Evolutionary conservation across 2,888 invertebrate species (phyloP).

Genomic region (Drosophila meridionalis): DNA sequence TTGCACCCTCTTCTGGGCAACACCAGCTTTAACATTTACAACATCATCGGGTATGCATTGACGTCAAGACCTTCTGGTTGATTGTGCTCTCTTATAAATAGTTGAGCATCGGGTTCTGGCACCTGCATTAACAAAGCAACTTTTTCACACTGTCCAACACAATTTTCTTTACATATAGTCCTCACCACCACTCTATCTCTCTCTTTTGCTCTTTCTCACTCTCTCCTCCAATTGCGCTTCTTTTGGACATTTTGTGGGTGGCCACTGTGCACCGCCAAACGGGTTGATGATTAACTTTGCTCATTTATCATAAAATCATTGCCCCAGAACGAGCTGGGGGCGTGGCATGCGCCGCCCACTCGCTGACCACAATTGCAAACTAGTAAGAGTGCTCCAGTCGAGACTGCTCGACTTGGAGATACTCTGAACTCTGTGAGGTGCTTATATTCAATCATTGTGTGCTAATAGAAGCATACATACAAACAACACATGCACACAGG

Average conservation of each 20-base stretch:
- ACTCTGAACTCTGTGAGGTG: too few relatives aligned
- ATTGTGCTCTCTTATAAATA: slow-evolving; percentile 28
- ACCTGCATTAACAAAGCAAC: slow-evolving; percentile 38
- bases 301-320: slow-evolving; percentile 74
- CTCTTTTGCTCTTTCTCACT: background rate
- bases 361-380: slow-evolving; percentile 36
- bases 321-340: slow-evolving; percentile 25
- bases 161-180: background rate
- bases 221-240: background rate
- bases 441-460: too few relatives aligned
- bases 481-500: too few relatives aligned
- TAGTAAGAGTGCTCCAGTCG: too few relatives aligned
- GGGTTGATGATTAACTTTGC: slow-evolving; percentile 62
- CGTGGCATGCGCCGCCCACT: slow-evolving; percentile 15
- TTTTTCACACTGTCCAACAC: slow-evolving; percentile 28
- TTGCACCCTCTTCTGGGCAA: background rate
- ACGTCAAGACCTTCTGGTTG: slow-evolving; percentile 28
- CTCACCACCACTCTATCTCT: background rate
- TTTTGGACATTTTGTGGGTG: background rate
- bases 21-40: slow-evolving; percentile 27
- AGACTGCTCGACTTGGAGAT: too few relatives aligned
- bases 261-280: slow-evolving; percentile 16
- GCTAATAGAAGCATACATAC: too few relatives aligned
- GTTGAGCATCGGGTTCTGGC: slow-evolving; percentile 34
- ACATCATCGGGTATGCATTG: slow-evolving; percentile 46